Evolutionary conservation across 2,797 vertebrate genomes (phyloP).

Genomic region (Tragopan temminckii): DNA sequence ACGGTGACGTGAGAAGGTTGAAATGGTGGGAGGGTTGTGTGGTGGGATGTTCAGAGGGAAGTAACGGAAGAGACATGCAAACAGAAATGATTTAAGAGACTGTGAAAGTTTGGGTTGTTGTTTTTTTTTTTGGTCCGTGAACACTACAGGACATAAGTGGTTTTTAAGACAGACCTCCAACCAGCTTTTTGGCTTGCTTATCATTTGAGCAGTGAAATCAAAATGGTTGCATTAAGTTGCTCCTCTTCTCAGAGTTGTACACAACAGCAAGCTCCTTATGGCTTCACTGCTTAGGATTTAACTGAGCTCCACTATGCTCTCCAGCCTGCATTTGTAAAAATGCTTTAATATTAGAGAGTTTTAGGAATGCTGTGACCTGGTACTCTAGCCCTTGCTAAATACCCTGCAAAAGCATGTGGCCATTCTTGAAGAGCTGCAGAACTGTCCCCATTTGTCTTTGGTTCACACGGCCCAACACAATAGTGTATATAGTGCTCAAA

Average conservation of each 20-base stretch:
- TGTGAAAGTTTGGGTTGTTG: constrained; percentile 13
- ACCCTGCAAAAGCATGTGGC: no score
- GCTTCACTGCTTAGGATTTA: neutral
- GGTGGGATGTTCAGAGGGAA: constrained; percentile 73
- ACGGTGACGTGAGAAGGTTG: constrained; percentile 68
- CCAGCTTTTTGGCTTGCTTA: neutral
- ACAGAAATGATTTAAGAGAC: constrained; percentile 60
- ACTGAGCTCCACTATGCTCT: neutral
- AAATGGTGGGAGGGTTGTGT: constrained; percentile 58
- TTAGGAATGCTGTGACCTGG: neutral
- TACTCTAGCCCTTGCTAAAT: neutral
- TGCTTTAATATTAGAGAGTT: neutral
- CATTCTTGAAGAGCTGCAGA: no score
- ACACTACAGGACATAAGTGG: neutral
- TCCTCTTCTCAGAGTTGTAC: neutral
- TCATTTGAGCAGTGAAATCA: neutral
- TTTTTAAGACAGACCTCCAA: constrained; percentile 33
- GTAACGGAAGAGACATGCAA: constrained; percentile 63
- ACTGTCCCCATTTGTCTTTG: no score
- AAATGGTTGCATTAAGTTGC: neutral
- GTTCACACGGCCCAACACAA: no score
- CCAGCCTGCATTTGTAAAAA: neutral
- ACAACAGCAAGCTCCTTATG: neutral
- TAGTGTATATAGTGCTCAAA: no score
- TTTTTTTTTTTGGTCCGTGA: neutral